Evolutionary conservation across 2,113 vertebrate genomes (phyloP), one percentile per base, ranked within the genome.

Genomic region (Neotragus pygmaeus): DNA sequence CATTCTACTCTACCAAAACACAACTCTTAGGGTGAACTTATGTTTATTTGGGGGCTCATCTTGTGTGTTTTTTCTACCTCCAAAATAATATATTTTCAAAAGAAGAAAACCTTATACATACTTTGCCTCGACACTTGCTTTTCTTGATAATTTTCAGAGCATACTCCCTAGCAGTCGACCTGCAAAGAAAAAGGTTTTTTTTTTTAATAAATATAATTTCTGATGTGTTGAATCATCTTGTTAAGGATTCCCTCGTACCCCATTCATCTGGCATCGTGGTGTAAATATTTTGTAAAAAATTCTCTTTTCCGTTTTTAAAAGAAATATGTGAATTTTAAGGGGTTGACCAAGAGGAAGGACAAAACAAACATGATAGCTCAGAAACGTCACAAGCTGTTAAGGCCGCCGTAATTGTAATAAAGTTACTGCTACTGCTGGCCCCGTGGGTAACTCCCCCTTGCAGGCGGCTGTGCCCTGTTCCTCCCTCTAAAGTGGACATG

Each of bases 141-240:
- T 99, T 99, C 98, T 99, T 99, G 97, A 99, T 99, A 98, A 99
- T 99, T 99, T 99, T 99, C 98, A 99, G 99, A 23, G 99, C 99
- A 49, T 99, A 99, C 98, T 99, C 99, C 98, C 99, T 99, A 90
- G 99, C 99, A 55, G 99, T 99, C 85, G 99, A 99, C 98, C 99
- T 99, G 98, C 82, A 93, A 96, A 98, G 94, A 98, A 57, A 98
- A 51, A 96, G 33, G 27, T 28, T 19, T 30, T 87, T 4, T 73
- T 23, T 73, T 75, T 75, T 15, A 15, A 7, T 73, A 43, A 75
- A 75, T 14, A 39, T 75, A 91, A 89, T 89, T 96, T 96, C 11
- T 13, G 17, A 92, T 53, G 21, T 33, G 47, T 11, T 47, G 49
- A 85, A 49, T 83, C 16, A 58, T 58, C 77, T 39, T 55, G 1